Evolutionary conservation across 2,888 invertebrate genomes (phyloP).

Genomic region (Sepiola atlantica): DNA sequence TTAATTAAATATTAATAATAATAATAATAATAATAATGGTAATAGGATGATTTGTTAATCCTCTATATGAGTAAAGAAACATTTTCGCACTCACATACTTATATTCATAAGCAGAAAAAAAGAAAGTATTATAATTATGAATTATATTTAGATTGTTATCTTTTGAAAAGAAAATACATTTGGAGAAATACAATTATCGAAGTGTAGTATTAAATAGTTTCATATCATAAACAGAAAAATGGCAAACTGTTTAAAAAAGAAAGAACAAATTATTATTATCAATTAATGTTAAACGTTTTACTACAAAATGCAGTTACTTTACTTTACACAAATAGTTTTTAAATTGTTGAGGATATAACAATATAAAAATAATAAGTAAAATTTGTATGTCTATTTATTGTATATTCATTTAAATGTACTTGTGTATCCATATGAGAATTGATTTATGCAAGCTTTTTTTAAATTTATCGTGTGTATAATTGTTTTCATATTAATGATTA

Average conservation of each 20-base stretch:
- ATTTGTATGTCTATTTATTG: not conserved
- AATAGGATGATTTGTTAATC: not conserved
- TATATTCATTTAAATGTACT: not conserved
- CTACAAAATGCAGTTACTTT: not conserved
- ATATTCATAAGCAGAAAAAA: not conserved
- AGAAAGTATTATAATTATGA: not conserved
- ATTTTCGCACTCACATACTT: not conserved
- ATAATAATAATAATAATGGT: not conserved
- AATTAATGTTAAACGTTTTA: not conserved
- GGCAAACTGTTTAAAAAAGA: not conserved
- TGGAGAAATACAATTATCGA: not conserved
- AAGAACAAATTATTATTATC: not conserved
- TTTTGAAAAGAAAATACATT: not conserved
- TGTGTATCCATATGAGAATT: not conserved
- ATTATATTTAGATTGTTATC: not conserved
- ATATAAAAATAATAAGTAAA: not conserved
- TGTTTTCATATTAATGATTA: not conserved
- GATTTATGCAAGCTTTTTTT: not conserved
- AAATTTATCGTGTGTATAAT: not conserved
- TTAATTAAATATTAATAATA: not conserved
- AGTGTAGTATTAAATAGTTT: not conserved
- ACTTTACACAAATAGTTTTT: not conserved
- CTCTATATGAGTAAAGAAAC: not conserved
- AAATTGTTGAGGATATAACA: not conserved
- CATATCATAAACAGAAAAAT: not conserved